phyloP scores from a whole-genome alignment of 2,888 invertebrate genomes.

The Trichacis sp. region DNA sequence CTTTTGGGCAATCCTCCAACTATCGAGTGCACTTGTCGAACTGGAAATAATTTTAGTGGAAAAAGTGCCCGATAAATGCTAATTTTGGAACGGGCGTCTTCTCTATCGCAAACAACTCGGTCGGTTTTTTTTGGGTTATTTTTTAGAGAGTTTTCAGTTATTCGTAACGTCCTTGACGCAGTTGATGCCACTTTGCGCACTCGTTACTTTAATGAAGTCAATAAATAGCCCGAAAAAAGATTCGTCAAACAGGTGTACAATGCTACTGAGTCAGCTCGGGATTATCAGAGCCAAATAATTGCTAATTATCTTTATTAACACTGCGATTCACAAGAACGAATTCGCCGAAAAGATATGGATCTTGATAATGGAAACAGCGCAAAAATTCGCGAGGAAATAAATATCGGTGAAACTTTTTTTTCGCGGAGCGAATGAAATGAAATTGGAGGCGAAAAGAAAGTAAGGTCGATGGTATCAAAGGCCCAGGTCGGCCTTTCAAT shows the following conservation, averaged over 20 bases:
- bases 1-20: conserved; percentile 22
- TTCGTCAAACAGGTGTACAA: neutral
- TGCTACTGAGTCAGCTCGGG: neutral
- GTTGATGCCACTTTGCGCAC: conserved; percentile 7
- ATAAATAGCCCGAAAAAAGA: conserved; percentile 14
- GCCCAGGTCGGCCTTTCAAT: conserved; percentile 7
- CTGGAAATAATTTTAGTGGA: conserved; percentile 10
- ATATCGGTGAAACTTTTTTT: neutral
- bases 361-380: too few relatives aligned
- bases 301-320: neutral
- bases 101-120: too few relatives aligned
- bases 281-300: neutral
- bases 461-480: neutral
- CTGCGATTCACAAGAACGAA: neutral
- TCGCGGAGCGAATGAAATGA: neutral
- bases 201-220: conserved; percentile 3
- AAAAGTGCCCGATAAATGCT: conserved; percentile 7
- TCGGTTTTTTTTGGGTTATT: too few relatives aligned
- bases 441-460: neutral
- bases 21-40: conserved; percentile 25
- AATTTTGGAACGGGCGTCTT: too few relatives aligned
- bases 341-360: neutral
- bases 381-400: neutral
- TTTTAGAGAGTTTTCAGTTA: conserved; percentile 1
- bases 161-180: conserved; percentile 12